A percentile compares a stretch with the other conserved stretches of the same genome.
phyloP scores from a whole-genome alignment of 2,888 invertebrate genomes.

The Paralinhomoeus sp. region DNA sequence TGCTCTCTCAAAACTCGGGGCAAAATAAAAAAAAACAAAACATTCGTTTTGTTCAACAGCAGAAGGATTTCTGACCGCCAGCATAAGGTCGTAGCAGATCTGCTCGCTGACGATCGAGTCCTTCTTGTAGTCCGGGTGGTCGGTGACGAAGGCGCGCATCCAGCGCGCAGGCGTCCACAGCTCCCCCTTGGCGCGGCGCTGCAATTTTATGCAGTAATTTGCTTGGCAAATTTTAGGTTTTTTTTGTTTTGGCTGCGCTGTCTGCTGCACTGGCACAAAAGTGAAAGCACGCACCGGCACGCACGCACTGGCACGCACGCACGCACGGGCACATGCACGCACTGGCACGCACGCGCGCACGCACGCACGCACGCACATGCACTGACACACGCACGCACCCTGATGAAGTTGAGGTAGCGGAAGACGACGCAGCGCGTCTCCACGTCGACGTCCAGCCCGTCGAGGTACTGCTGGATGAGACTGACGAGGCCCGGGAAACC shows the following conservation, averaged over 20 bases:
- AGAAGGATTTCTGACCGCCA: slow-evolving; percentile 9
- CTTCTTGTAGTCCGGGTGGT: slow-evolving; percentile 45
- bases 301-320: no score
- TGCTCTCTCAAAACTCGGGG: not conserved
- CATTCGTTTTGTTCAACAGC: not conserved
- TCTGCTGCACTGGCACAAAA: not conserved
- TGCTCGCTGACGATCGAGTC: slow-evolving; percentile 68
- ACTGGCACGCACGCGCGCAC: no score
- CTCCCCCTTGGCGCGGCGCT: slow-evolving; percentile 46
- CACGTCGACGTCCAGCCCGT: slow-evolving; percentile 86
- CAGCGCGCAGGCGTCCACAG: slow-evolving; percentile 77
- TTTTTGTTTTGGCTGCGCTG: not conserved
- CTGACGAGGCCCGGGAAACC: slow-evolving; percentile 83
- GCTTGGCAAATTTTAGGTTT: not conserved
- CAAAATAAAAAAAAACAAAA: slow-evolving; percentile 1
- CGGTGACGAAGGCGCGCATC: slow-evolving; percentile 66
- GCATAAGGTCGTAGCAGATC: slow-evolving; percentile 68
- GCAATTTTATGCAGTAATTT: slow-evolving; percentile 44
- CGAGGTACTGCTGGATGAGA: slow-evolving; percentile 72
- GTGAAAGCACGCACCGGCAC: no score
- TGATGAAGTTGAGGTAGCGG: slow-evolving; percentile 53
- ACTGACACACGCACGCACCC: slow-evolving; percentile 5
- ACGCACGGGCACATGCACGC: no score
- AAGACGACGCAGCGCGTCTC: slow-evolving; percentile 91
- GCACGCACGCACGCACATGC: not conserved